Base-by-base conservation (phyloP, 2,113 vertebrate genomes). In the Aix galericulata region DNA sequence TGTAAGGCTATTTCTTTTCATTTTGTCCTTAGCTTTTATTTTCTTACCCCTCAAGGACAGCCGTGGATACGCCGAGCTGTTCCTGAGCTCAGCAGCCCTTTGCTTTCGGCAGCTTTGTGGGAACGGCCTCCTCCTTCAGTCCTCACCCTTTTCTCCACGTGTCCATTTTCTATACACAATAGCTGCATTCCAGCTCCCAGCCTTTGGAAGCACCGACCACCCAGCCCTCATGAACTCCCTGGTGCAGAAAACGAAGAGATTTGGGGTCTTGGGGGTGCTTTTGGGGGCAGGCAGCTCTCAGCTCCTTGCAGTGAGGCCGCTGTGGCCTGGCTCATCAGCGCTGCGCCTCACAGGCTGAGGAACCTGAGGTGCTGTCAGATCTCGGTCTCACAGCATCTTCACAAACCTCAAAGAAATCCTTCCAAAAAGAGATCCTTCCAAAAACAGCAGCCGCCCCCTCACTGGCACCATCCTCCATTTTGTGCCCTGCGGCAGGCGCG, bases 41-140 rank as follows among this genome's bases (percentile, higher is more conserved):
- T 96, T 75, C 67, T 92, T 69, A 90, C 93, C 53, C 91, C 78
- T 95, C 95, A 97, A 97, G 97, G 97, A 76, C 96, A 95, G 83
- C 36, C 77, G 94, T 77, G 34, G 74, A 94, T 92, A 89, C 55
- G 56, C 87, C 71, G 94, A 69, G 46, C 75, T 50, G 58, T 91
- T 90, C 62, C 85, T 80, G 88, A 82, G 32, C 1, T 1, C 31
- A 34, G 89, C 91, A 27, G 59, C 34, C 91, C 50, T 79, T 86
- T 55, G 86, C 82, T 96, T 86, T 80, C 87, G 95, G 78, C 93
- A 91, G 81, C 46, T 50, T 50, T 50, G 48, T 50, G 22, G 22
- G 12, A 50, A 25, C 22, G 11, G 11, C 48, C 48, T 50, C 22
- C 11, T 25, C 48, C 48, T 50, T 50, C 48, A 13, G 22, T 50